These are phyloP conservation scores for Rhinatrema bivittatum DNA, from an alignment of 2,797 vertebrate genomes.

Conservation along the genomic window DNA sequence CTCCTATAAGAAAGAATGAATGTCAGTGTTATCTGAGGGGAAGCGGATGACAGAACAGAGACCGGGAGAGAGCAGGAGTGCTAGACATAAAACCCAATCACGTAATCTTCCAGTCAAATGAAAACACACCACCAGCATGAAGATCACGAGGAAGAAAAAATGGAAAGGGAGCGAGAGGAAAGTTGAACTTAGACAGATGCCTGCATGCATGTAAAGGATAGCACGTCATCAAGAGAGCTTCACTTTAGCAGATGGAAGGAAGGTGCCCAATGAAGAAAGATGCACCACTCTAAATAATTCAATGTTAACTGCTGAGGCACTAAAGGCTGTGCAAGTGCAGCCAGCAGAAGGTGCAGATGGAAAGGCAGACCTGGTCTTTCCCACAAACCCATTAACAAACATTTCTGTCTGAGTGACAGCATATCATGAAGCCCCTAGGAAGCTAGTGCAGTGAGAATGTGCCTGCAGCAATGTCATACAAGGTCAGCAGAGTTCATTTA, in stretches of 20 bases:
- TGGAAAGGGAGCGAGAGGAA: constrained; percentile 53
- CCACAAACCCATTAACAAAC: constrained; percentile 60
- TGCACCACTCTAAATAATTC: constrained; percentile 98
- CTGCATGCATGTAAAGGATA: constrained; percentile 61
- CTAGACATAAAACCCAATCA: too few species aligned
- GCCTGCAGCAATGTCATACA: constrained; percentile 48
- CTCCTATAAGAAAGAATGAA: too few species aligned
- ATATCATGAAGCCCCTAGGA: constrained; percentile 43
- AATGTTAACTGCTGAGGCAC: constrained; percentile 65
- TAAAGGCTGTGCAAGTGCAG: constrained; percentile 51
- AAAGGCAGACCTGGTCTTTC: constrained; percentile 64
- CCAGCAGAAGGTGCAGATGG: constrained; percentile 67
- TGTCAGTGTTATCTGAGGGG: too few species aligned
- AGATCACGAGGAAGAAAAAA: too few species aligned
- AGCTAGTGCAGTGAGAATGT: constrained; percentile 45
- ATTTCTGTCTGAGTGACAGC: constrained; percentile 54
- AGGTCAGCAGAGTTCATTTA: constrained; percentile 51
- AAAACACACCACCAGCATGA: too few species aligned
- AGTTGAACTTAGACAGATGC: constrained; percentile 62
- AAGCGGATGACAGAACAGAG: too few species aligned
- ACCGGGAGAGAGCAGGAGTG: too few species aligned
- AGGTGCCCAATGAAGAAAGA: constrained; percentile 91
- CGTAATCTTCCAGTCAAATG: too few species aligned
- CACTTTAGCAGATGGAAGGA: constrained; percentile 87
- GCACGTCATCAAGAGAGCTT: constrained; percentile 59